These are phyloP conservation scores for Cossypha polioptera DNA, from an alignment of 2,797 vertebrate species.

Conservation along the genomic window DNA sequence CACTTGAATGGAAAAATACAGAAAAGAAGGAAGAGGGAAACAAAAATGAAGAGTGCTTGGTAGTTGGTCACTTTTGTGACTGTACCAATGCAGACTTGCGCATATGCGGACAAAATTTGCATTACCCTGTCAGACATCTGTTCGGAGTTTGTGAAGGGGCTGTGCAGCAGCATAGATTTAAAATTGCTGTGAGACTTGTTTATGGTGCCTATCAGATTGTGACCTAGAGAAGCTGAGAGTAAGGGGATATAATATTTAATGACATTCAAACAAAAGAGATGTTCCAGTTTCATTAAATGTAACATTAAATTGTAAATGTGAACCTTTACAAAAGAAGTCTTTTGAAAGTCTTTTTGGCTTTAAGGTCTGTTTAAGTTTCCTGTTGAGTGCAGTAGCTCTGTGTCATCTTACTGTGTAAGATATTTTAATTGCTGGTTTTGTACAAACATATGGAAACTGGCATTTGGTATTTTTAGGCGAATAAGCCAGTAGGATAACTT, in stretches of 20 bases:
- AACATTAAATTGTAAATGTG: background rate
- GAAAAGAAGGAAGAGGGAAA: background rate
- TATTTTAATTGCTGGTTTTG: background rate
- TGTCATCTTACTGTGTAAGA: background rate
- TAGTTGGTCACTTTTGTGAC: background rate
- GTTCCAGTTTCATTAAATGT: background rate
- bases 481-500: background rate
- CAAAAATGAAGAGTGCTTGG: background rate
- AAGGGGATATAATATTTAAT: background rate
- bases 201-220: background rate
- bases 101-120: fast-evolving
- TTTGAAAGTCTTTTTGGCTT: background rate
- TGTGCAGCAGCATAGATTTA: background rate
- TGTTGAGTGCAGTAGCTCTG: background rate
- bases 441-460: background rate
- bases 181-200: background rate
- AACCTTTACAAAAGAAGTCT: background rate
- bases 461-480: background rate
- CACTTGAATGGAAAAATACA: background rate
- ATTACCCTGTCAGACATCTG: background rate
- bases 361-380: background rate
- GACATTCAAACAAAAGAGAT: background rate
- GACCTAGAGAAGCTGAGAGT: background rate
- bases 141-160: background rate
- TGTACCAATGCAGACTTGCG: background rate